A percentile compares a stretch with the other conserved stretches of the same genome.
These are phyloP conservation scores for Geotrupes spiniger DNA, from an alignment of 2,888 invertebrate genomes.

Conservation along the genomic window DNA sequence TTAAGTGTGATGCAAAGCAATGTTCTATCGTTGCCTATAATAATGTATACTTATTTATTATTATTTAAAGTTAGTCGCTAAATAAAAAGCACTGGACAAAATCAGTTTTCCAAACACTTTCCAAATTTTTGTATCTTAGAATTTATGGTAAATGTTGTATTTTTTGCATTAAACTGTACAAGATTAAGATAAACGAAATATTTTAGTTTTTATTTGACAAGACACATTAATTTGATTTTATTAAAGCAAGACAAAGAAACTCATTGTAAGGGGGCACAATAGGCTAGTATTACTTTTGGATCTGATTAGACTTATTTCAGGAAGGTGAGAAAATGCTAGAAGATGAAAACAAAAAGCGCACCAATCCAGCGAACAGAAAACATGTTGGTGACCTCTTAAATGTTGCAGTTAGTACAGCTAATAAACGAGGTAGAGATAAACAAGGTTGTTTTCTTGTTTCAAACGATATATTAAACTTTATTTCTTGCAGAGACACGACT, in stretches of 20 bases:
- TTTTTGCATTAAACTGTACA: no score
- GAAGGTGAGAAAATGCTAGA: slow-evolving; percentile 55
- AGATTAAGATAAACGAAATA: no score
- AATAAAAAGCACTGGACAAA: no score
- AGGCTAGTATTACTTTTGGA: slow-evolving; percentile 8
- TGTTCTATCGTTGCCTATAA: no score
- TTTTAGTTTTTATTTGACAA: no score
- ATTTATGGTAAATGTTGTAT: no score
- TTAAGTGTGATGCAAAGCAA: no score
- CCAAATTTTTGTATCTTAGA: no score
- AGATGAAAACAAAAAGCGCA: slow-evolving; percentile 50
- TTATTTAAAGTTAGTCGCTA: no score
- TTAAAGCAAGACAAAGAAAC: slow-evolving; percentile 6
- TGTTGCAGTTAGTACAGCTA: slow-evolving; percentile 51
- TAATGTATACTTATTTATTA: slow-evolving; percentile 36
- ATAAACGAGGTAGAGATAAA: slow-evolving; percentile 48
- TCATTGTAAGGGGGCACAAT: no score
- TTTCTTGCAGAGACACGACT: slow-evolving; percentile 44
- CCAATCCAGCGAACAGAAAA: slow-evolving; percentile 38
- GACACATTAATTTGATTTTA: no score
- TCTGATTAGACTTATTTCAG: slow-evolving; percentile 41
- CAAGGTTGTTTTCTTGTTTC: neutral
- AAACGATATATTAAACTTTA: slow-evolving; percentile 12
- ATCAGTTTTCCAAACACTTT: no score
- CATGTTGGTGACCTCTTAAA: slow-evolving; percentile 40